These are phyloP conservation scores for Anguilla anguilla DNA, from an alignment of 2,797 vertebrate species.

Conservation along the genomic window DNA sequence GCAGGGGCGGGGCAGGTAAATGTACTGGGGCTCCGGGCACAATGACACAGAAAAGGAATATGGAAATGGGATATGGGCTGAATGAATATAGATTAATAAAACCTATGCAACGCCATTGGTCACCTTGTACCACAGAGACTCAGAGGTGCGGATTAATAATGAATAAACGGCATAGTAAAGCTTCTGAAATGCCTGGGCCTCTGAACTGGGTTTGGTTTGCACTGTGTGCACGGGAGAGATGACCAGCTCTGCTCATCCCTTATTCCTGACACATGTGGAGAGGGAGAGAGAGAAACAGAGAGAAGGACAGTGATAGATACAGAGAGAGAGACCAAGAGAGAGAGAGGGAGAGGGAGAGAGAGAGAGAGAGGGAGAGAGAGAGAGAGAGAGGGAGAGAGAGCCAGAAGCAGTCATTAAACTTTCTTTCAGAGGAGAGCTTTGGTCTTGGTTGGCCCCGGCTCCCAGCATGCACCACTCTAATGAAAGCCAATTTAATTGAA, in stretches of 20 bases:
- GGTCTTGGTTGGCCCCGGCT: neutral
- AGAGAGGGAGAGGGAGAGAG: no score
- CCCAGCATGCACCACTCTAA: constrained; percentile 26
- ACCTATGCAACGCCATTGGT: no score
- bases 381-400: neutral
- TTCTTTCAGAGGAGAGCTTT: neutral
- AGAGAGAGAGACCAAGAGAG: no score
- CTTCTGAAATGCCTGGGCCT: neutral
- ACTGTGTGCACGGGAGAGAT: neutral
- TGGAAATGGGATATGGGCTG: neutral
- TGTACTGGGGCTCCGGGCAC: neutral
- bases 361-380: no score
- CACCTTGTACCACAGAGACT: no score
- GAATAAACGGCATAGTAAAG: neutral
- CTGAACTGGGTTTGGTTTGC: neutral
- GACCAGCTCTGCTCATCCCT: neutral
- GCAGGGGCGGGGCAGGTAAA: neutral
- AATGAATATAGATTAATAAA: neutral
- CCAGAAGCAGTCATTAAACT: neutral
- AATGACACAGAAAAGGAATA: neutral
- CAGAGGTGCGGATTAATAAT: neutral
- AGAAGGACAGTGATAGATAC: neutral
- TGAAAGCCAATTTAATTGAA: constrained; percentile 30
- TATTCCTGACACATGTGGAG: neutral
- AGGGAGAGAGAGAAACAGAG: neutral